Evolutionary conservation across 2,888 invertebrate species (phyloP), one percentile per base, ranked within the genome.

Genomic region (Endotricha flammealis): DNA sequence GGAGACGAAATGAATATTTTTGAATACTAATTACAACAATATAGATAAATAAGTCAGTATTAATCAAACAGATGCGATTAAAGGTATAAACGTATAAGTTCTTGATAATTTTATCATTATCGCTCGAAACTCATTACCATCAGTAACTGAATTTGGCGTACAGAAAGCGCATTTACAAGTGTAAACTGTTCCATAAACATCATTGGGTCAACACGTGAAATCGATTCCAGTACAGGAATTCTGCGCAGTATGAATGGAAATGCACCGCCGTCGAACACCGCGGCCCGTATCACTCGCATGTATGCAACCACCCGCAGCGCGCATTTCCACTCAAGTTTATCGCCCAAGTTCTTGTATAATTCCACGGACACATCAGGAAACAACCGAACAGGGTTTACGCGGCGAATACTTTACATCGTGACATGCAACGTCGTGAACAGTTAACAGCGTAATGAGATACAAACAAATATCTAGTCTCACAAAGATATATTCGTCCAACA

Each of bases 381-480:
- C 60, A 48, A 44, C 3, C 20, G n/a, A 20, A 20, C 20, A 20
- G 20, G 53, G 45, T 38, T 67, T 64, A 67, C 65, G 57, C 57
- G 44, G 51, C 42, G 52, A 61, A 64, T 73, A 68, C 61, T 63
- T 69, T 55, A 64, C 50, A 41, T 47, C 55, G 61, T 61, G 72
- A 73, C 68, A 66, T 58, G 53, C 34, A 42, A 59, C 61, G 74
- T 67, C 70, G 47, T 44, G 60, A 50, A 60, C 62, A 51, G 66
- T 72, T 74, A 67, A 64, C 58, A 50, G 53, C 50, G 60, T 71
- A 66, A 71, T 68, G 61, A 69, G 64, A 63, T 69, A 65, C 65
- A 65, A 53, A 36, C 25, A 3, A 25, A 4, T 8, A 11, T 27
- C 12, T 12, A 12, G 11, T 27, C 12, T 27, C 11, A 27, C 12